Percentiles rank a stretch among this genome's conserved stretches.
Evolutionary conservation across 2,797 vertebrate genomes (phyloP).

Genomic region (Sparus aurata): DNA sequence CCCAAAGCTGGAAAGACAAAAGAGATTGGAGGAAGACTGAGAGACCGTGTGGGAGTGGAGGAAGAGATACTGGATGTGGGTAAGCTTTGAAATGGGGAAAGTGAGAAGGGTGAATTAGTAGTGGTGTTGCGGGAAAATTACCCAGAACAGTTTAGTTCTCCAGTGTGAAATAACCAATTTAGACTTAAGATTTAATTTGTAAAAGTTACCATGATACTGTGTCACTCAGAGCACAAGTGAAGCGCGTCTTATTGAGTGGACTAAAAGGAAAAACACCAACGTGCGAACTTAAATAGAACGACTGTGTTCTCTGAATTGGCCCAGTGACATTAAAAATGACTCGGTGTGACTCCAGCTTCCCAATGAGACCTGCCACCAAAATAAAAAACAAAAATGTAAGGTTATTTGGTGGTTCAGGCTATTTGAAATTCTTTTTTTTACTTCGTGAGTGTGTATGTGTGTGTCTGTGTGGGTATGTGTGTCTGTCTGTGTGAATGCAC

Average conservation of each 20-base stretch:
- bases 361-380: slow-evolving; percentile 2
- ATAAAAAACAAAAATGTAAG: not conserved
- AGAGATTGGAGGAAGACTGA: slow-evolving; percentile 5
- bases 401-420: not conserved
- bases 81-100: slow-evolving; percentile 24
- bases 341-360: not conserved
- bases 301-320: slow-evolving; percentile 7
- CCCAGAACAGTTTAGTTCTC: not conserved
- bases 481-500: not conserved
- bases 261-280: not conserved
- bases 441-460: slow-evolving; percentile 4
- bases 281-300: not conserved
- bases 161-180: slow-evolving; percentile 6
- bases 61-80: not conserved
- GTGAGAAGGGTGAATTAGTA: not conserved
- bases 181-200: not conserved
- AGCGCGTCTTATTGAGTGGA: not conserved
- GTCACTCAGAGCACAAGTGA: not conserved
- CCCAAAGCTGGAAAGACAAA: slow-evolving; percentile 9
- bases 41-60: not conserved
- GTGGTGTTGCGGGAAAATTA: not conserved
- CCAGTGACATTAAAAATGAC: slow-evolving; percentile 20
- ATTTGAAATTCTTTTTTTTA: slow-evolving; percentile 3
- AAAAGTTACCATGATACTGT: not conserved
- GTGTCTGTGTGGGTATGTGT: slow-evolving; percentile 10